Conservation (phyloP, 1,140 invertebrate genomes). For the Drosophila nebulosa region DNA sequence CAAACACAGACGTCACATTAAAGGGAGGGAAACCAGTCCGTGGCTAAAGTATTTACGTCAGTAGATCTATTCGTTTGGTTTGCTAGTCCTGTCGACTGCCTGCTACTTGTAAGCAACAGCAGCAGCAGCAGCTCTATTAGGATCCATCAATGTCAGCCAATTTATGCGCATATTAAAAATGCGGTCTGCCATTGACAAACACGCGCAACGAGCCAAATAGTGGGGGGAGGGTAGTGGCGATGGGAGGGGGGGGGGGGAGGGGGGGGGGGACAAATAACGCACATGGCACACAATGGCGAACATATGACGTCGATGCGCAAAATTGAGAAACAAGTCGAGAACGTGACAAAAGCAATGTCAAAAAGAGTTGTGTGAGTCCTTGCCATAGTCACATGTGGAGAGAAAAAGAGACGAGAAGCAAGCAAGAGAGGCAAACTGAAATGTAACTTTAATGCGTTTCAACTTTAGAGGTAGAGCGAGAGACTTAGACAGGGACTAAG, state of each 20-base stretch:
- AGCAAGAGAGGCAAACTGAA: neutral
- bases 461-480: slow-evolving; percentile 3
- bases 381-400: neutral
- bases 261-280: slow-evolving; percentile 4
- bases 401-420: neutral
- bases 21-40: neutral
- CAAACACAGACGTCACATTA: neutral
- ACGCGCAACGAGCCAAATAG: slow-evolving; percentile 24
- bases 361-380: slow-evolving; percentile 12
- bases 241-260: neutral
- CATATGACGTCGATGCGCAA: slow-evolving; percentile 59
- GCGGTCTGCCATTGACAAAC: slow-evolving; percentile 74
- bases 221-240: no score
- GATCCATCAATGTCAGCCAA: slow-evolving; percentile 76
- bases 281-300: slow-evolving; percentile 44
- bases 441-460: slow-evolving; percentile 53
- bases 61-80: neutral
- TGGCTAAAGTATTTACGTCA: neutral
- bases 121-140: slow-evolving; percentile 73
- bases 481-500: neutral
- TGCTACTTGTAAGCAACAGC: slow-evolving; percentile 8
- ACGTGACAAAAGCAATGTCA: slow-evolving; percentile 58
- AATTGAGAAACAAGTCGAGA: slow-evolving; percentile 63
- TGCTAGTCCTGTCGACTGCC: neutral
- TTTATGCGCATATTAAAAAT: slow-evolving; percentile 79